Conservation (phyloP, 2,797 vertebrate genomes). For the Sphaeramia orbicularis region DNA sequence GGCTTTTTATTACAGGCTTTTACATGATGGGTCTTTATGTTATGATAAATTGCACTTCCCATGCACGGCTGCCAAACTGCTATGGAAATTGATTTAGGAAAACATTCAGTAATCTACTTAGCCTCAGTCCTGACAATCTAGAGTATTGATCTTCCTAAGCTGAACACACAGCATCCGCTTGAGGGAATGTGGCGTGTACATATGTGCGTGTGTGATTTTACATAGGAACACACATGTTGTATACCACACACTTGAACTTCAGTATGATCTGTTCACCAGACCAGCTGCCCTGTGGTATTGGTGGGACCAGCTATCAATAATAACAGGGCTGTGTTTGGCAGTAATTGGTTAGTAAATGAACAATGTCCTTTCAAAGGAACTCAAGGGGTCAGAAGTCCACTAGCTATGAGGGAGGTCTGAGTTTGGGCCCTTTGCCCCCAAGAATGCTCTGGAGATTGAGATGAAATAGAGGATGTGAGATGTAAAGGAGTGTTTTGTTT, state of each 20-base stretch:
- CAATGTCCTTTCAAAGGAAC: conserved; percentile 66
- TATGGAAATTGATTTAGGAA: conserved; percentile 84
- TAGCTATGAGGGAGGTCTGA: conserved; percentile 33
- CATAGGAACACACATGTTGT: conserved; percentile 30
- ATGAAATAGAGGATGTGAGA: conserved; percentile 48
- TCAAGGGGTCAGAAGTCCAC: conserved; percentile 68
- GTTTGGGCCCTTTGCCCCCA: conserved; percentile 43
- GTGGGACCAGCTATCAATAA: conserved; percentile 70
- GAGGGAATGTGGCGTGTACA: conserved; percentile 13
- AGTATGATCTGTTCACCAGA: conserved; percentile 10
- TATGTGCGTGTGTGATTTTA: conserved; percentile 18
- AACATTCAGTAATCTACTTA: conserved; percentile 85
- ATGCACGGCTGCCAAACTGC: conserved; percentile 73
- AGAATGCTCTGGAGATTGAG: conserved; percentile 56
- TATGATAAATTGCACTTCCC: conserved; percentile 80
- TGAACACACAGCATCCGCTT: conserved; percentile 48
- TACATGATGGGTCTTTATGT: conserved; percentile 77
- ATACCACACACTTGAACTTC: conserved; percentile 42
- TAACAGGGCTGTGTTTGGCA: conserved; percentile 50
- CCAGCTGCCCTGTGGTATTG: conserved; percentile 24
- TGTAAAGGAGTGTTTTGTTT: not conserved
- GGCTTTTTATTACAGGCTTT: conserved; percentile 72
- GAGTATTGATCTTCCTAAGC: conserved; percentile 81
- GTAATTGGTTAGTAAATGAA: conserved; percentile 82
- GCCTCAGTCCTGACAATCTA: conserved; percentile 74